Evolutionary conservation across 2,113 vertebrate genomes (phyloP).

Genomic region (Fregetta grallaria): DNA sequence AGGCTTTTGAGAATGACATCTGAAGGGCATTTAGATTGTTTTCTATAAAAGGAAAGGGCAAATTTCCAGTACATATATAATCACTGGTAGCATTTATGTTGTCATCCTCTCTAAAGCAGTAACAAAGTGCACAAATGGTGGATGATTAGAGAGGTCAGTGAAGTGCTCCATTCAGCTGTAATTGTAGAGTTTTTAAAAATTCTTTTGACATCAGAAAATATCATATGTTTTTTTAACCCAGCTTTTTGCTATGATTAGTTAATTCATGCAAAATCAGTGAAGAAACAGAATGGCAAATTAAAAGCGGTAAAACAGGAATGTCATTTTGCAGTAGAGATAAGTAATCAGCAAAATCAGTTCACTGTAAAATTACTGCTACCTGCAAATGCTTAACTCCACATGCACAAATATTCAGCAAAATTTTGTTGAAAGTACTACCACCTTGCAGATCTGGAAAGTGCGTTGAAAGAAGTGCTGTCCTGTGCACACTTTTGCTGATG

Average conservation of each 20-base stretch:
- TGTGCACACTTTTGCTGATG: background rate
- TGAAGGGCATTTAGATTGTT: conserved; percentile 55
- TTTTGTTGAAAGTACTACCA: background rate
- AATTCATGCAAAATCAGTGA: conserved; percentile 54
- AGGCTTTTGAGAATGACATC: conserved; percentile 39
- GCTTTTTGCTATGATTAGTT: conserved; percentile 51
- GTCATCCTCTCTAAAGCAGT: conserved; percentile 55
- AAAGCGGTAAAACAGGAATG: background rate
- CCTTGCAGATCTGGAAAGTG: background rate
- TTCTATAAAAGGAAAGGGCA: conserved; percentile 62
- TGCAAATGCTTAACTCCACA: background rate
- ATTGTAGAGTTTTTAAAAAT: conserved; percentile 59
- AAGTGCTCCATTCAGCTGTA: conserved; percentile 55
- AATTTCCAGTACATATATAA: conserved; percentile 55
- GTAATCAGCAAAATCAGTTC: background rate
- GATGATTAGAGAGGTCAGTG: conserved; percentile 63
- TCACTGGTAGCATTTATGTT: conserved; percentile 59
- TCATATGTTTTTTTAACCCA: conserved; percentile 40
- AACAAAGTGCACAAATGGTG: conserved; percentile 63
- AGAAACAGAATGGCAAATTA: conserved; percentile 33
- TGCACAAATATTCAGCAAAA: background rate
- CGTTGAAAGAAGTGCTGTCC: background rate
- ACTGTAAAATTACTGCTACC: background rate
- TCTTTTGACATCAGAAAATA: conserved; percentile 57
- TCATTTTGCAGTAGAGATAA: background rate